phyloP scores from a whole-genome alignment of 2,113 vertebrate genomes.

The Malurus alboscapulatus region DNA sequence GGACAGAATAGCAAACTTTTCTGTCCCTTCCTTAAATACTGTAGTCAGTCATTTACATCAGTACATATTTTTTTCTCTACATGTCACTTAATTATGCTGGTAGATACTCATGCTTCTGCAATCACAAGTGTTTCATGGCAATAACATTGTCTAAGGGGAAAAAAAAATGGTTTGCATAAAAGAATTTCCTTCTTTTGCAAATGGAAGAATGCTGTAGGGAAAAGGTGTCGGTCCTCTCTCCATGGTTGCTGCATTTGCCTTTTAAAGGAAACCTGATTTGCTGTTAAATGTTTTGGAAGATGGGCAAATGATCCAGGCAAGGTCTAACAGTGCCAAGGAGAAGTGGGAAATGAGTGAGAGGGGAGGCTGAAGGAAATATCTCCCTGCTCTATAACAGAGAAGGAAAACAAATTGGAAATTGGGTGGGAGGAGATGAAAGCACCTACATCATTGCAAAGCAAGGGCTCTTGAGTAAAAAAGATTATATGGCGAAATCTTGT shows the following conservation, averaged over 20 bases:
- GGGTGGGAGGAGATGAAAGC: background rate
- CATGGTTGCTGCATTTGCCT: background rate
- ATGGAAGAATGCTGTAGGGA: background rate
- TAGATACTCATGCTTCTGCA: background rate
- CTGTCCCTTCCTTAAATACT: background rate
- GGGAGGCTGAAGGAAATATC: slow-evolving; percentile 2
- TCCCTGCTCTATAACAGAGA: background rate
- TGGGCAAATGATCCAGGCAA: background rate
- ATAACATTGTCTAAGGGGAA: background rate
- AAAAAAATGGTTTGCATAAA: background rate
- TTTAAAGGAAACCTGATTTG: slow-evolving; percentile 26
- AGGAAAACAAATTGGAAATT: slow-evolving; percentile 20
- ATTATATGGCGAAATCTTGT: background rate
- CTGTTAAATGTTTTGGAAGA: slow-evolving; percentile 22
- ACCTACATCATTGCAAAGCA: background rate
- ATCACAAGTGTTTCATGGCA: background rate
- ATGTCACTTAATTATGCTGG: background rate
- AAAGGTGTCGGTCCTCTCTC: background rate
- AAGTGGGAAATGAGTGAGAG: slow-evolving; percentile 21
- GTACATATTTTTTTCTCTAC: background rate
- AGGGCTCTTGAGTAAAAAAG: background rate
- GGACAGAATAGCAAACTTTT: background rate
- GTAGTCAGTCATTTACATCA: background rate
- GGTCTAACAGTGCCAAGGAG: slow-evolving; percentile 1
- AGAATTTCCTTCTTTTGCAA: background rate